A percentile compares a stretch with the other conserved stretches of the same genome.
These are phyloP conservation scores for Theocolax elegans DNA, from an alignment of 1,140 invertebrate genomes.

Conservation along the genomic window DNA sequence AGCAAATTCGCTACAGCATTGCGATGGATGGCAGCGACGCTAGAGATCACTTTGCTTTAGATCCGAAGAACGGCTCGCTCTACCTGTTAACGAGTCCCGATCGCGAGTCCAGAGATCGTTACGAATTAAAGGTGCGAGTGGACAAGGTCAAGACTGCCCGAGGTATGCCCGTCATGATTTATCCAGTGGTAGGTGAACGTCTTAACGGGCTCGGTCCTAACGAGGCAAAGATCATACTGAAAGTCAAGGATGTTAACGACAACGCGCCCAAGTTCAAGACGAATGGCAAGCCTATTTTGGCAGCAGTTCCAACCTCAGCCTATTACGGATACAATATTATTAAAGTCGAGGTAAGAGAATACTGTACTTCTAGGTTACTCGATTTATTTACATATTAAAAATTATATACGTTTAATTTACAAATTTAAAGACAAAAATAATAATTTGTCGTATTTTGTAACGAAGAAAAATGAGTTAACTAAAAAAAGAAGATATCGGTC, in stretches of 20 bases:
- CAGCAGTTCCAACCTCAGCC: slow-evolving; percentile 81
- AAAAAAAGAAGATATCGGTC: no score
- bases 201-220: slow-evolving; percentile 74
- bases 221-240: slow-evolving; percentile 77
- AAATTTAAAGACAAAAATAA: no score
- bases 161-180: slow-evolving; percentile 77
- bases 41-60: slow-evolving; percentile 74
- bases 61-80: slow-evolving; percentile 78
- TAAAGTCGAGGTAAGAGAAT: slow-evolving; percentile 70
- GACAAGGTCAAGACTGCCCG: slow-evolving; percentile 74
- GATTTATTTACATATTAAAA: no score
- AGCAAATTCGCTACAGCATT: slow-evolving; percentile 71
- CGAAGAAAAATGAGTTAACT: no score
- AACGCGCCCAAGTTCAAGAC: slow-evolving; percentile 80
- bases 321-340: slow-evolving; percentile 84
- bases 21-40: slow-evolving; percentile 69
- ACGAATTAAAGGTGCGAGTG: slow-evolving; percentile 77
- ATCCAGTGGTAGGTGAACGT: slow-evolving; percentile 77
- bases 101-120: slow-evolving; percentile 73
- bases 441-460: no score
- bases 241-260: slow-evolving; percentile 84
- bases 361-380: neutral
- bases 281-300: slow-evolving; percentile 78
- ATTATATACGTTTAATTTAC: no score
- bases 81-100: slow-evolving; percentile 77